Base-by-base conservation (phyloP, 2,888 invertebrate genomes). In the Cephus pygmeus region DNA sequence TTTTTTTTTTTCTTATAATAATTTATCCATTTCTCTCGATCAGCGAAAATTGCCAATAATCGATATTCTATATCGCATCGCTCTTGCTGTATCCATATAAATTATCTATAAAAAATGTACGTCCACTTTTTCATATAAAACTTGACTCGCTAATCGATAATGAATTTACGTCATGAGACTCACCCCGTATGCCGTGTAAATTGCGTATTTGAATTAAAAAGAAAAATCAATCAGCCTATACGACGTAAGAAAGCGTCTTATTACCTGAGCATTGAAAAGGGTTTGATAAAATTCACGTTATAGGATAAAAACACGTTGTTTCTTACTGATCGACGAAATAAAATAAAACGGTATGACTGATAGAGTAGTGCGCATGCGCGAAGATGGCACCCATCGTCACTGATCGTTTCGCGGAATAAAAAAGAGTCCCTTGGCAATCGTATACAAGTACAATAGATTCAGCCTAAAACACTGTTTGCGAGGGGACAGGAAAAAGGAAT, bases 51-150 rank as follows among this genome's bases (percentile, higher is more conserved):
- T 56, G 15, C 23, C 40, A 56, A 56, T 56, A 56, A 56, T 56
- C 40, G 40, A 56, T 56, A 56, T 56, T 56, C 40, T 15, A 56
- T 23, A 56, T 56, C 40, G 23, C 40, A 56, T 23, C 15, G 40
- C 40, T 56, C 40, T 23, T 9, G 23, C 40, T 56, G 23, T 9
- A 56, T 56, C 23, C 40, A 56, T 56, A 56, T 56, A 56, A 56
- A 56, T 56, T 56, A 56, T 56, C 40, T 56, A 56, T 56, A 56
- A 56, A 56, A 56, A 56, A 23, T 56, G 40, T 56, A 23, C 23
- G 56, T 71, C 74, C 75, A 40, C 75, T 69, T 56, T 33, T 71
- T 77, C 75, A 75, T 77, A 77, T 77, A 77, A 77, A 77, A 75
- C 74, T 71, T 75, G 75, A 77, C 75, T 35, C 73, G 73, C 74